These are phyloP conservation scores for Augochlorella aurata DNA, from an alignment of 2,888 invertebrate genomes.

Conservation along the genomic window DNA sequence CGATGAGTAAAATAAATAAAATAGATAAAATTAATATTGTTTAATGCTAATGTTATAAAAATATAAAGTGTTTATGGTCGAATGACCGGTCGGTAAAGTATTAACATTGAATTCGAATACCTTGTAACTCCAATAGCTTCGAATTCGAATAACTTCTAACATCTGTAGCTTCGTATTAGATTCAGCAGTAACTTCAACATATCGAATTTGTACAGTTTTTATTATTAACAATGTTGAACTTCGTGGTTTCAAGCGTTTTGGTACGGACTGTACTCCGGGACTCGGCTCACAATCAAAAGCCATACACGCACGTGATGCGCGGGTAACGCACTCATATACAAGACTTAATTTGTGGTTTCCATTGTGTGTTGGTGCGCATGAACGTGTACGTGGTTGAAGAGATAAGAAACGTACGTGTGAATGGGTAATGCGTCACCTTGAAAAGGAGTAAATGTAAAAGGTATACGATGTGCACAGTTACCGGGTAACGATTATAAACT, in stretches of 20 bases:
- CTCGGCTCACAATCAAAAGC: conserved; percentile 50
- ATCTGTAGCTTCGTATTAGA: too few species aligned
- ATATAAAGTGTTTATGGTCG: too few species aligned
- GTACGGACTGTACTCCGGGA: conserved; percentile 50
- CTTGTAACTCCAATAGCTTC: too few species aligned
- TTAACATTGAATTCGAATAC: too few species aligned
- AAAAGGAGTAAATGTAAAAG: conserved; percentile 60
- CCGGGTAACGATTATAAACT: conserved; percentile 38
- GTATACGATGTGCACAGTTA: conserved; percentile 37
- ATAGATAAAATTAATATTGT: too few species aligned
- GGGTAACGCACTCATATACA: conserved; percentile 47
- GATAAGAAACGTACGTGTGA: conserved; percentile 58
- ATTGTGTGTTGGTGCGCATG: conserved; percentile 25
- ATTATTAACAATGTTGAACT: background rate
- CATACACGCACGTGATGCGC: conserved; percentile 37
- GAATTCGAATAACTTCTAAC: too few species aligned
- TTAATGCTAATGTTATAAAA: too few species aligned
- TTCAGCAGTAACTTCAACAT: too few species aligned
- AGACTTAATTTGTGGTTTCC: conserved; percentile 59
- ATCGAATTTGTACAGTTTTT: too few species aligned
- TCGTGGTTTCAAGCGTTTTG: conserved; percentile 11
- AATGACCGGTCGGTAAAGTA: too few species aligned
- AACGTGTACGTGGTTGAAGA: conserved; percentile 22
- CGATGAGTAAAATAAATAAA: too few species aligned
- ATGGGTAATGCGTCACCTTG: conserved; percentile 67